Conservation (phyloP, 2,888 invertebrate species). For the Archips xylosteana region DNA sequence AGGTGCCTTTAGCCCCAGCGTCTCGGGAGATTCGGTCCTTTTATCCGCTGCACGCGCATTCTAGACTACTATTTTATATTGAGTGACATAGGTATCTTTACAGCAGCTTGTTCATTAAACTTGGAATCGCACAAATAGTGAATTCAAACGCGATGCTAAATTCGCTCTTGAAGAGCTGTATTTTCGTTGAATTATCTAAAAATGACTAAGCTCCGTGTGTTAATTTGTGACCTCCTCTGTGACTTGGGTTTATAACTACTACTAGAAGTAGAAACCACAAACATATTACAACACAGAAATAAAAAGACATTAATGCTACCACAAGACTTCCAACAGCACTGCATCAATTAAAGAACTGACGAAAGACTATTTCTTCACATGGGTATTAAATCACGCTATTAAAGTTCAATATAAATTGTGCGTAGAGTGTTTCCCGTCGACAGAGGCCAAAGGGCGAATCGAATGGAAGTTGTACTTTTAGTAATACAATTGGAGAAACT, state of each 20-base stretch:
- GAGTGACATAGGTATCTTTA: background rate
- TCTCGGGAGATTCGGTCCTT: background rate
- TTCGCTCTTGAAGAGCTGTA: too few species aligned
- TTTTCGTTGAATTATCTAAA: too few species aligned
- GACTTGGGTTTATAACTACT: background rate
- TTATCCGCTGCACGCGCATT: background rate
- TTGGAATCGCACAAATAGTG: background rate
- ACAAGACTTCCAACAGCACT: slow-evolving; percentile 8
- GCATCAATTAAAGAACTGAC: slow-evolving; percentile 10
- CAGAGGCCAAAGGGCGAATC: slow-evolving; percentile 38
- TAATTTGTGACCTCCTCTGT: background rate
- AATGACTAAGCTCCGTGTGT: background rate
- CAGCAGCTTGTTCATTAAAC: background rate
- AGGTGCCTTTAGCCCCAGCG: background rate
- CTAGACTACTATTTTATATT: slow-evolving; percentile 7
- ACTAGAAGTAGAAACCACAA: background rate
- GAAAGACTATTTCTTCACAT: slow-evolving; percentile 19
- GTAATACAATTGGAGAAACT: slow-evolving; percentile 39
- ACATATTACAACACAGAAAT: slow-evolving; percentile 7
- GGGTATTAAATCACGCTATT: background rate
- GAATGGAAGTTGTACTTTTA: slow-evolving; percentile 34
- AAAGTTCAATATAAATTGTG: slow-evolving; percentile 15
- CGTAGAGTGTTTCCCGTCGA: slow-evolving; percentile 18
- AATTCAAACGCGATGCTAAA: too few species aligned
- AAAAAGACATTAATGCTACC: background rate